phyloP scores from a whole-genome alignment of 2,888 invertebrate species.

The Nomada hirtipes region DNA sequence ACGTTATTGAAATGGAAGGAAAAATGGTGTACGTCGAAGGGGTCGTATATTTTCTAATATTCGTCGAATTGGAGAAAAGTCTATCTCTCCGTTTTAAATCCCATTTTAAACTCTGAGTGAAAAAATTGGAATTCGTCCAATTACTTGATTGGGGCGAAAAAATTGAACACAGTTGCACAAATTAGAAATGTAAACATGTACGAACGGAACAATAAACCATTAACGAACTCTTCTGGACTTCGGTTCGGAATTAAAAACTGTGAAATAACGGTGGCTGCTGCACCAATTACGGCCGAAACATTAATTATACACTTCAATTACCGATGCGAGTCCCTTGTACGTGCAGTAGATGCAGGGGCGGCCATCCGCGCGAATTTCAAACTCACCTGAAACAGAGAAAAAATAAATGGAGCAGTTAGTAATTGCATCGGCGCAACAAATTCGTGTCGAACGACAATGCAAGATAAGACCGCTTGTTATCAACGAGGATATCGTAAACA shows the following conservation, averaged over 20 bases:
- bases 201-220: not conserved
- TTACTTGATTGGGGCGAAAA: no score
- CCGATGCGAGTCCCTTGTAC: not conserved
- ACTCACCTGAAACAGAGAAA: conserved; percentile 71
- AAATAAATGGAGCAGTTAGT: conserved; percentile 25
- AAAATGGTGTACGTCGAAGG: not conserved
- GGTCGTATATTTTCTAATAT: no score
- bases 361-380: not conserved
- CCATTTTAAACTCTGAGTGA: no score
- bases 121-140: no score
- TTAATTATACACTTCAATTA: conserved; percentile 5
- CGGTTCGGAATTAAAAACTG: not conserved
- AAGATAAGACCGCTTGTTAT: conserved; percentile 77
- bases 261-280: not conserved
- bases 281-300: not conserved
- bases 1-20: conserved; percentile 25
- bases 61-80: no score
- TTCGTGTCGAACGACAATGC: conserved; percentile 45
- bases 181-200: not conserved
- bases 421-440: conserved; percentile 33
- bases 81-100: no score
- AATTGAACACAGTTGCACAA: not conserved
- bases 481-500: conserved; percentile 81
- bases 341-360: not conserved
- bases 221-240: not conserved